Evolutionary conservation across 1,140 invertebrate genomes (phyloP), one percentile per base, ranked within the genome.

Genomic region (Saccostrea cuccullata): DNA sequence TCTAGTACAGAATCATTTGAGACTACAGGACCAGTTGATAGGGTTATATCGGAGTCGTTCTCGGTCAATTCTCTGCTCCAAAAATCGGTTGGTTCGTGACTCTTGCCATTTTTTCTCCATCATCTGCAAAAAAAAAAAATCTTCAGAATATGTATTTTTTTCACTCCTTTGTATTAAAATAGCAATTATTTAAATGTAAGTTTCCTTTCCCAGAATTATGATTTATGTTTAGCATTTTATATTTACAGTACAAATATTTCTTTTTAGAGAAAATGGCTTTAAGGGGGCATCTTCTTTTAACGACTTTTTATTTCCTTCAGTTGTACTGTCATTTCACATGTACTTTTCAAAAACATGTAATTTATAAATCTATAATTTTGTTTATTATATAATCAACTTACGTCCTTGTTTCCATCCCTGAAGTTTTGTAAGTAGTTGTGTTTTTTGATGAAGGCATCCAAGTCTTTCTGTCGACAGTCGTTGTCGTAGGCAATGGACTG

Each of bases 21-120:
- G 89, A 40, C 93, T 91, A 84, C 93, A 91, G 85, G 93, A 94
- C 94, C 94, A 94, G 88, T 94, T 94, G 77, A 94, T 94, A 12
- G 94, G 94, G 88, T 94, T 94, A 87, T 94, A 94, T 77, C 92
- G 85, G 58, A 94, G 82, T 77, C 92, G 88, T 87, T 94, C 93
- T 82, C 93, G 86, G 56, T 94, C 94, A 30, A 90, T 89, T 26
- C 88, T 73, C 36, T 93, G 91, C 86, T 93, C 91, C 60, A 90
- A 60, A 55, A 87, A 88, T 77, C 91, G 90, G 23, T 86, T 90
- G 13, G 82, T 23, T 87, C 86, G 84, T 55, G 47, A 87, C 55
- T 90, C 70, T 47, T 86, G 82, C 94, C 93, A 94, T 56, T 89
- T 82, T 17, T 92, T 87, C 87, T 94, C 94, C 94, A 94, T 94